Evolutionary conservation across 1,140 invertebrate species (phyloP), one percentile per base, ranked within the genome.

Genomic region (Musca domestica): DNA sequence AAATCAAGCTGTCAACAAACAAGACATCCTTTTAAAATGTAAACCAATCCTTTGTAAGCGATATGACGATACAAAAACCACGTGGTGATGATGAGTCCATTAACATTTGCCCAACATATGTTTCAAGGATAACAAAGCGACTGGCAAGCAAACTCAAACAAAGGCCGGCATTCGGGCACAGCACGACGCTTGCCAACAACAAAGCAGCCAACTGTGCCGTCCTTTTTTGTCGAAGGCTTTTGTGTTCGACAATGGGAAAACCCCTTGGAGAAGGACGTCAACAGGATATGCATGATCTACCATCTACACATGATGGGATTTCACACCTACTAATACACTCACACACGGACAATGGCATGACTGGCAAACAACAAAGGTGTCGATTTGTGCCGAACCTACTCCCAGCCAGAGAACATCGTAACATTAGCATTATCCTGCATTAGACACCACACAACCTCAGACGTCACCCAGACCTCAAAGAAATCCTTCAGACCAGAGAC

Each of bases 1-100:
- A 61, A 61, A 61, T 61, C 56, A 61, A 61, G 56, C 64, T 51
- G 64, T 65, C 48, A 65, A 65, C 25, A 65, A 49, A 65, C 64
- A 65, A 51, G 25, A 65, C 46, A 65, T 65, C 41, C 20, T 25
- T 65, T 51, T 65, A 49, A 65, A 65, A 65, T 65, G 46, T 49
- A 65, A 51, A 65, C 41, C 56, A 61, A 58, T 61, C 17, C 56
- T 34, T 61, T 61, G 27, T 61, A 61, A 34, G 14, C 17, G 17
- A 34, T 34, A 34, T 61, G 56, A 61, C 56, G 27, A 41, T 61
- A 61, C 56, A 61, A 61, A 61, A 61, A 61, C 56, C 56, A 61
- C 56, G 56, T 61, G 56, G 56, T 61, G 56, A 61, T 41, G 56
- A 61, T 19, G 56, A 41, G 17, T 61, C 56, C 41, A 61, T 61